Evolutionary conservation across 2,797 vertebrate species (phyloP), one percentile per base, ranked within the genome.

Genomic region (Benthosema pterotum): DNA sequence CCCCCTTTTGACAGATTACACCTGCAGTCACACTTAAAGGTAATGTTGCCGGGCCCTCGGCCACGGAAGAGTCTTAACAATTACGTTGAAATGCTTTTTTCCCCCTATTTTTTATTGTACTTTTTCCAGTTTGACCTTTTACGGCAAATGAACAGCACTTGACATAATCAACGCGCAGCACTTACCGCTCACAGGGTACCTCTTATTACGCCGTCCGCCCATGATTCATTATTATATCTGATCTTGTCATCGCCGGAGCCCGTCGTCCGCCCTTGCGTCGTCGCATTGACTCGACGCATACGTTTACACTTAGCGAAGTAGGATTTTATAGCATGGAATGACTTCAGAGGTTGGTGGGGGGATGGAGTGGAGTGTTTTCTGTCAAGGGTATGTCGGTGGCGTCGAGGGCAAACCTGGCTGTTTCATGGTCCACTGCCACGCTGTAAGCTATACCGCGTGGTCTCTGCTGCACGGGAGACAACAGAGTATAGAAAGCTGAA

Each of bases 1-100:
- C 78, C 84, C 78, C 73, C 88, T 84, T 90, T 84, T 90, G 89
- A 91, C 87, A 88, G 83, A 91, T 91, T 87, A 88, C 85, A 90
- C 87, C 85, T 87, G 84, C 87, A 86, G 87, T 86, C 83, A 76
- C 82, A 88, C 86, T 90, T 87, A 90, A 87, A 88, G 83, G 80
- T 85, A 90, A 88, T 82, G 85, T 83, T 83, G 83, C 85, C 59
- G 38, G 70, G 74, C 75, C 72, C 71, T 72, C 47, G n/a, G 74
- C 45, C 17, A 60, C 15, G 67, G 62, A 54, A 79, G 62, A 68
- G 67, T 65, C 74, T n/a, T 69, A 77, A 85, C 83, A 71, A 76
- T 88, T 78, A 75, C 81, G 77, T n/a, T 80, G 79, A 89, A 88
- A 84, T 86, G 81, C 75, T 9, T 38, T 2, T 38, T 38, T 38